Base-by-base conservation (phyloP, 2,797 vertebrate species). In the Sebastes reedi region DNA sequence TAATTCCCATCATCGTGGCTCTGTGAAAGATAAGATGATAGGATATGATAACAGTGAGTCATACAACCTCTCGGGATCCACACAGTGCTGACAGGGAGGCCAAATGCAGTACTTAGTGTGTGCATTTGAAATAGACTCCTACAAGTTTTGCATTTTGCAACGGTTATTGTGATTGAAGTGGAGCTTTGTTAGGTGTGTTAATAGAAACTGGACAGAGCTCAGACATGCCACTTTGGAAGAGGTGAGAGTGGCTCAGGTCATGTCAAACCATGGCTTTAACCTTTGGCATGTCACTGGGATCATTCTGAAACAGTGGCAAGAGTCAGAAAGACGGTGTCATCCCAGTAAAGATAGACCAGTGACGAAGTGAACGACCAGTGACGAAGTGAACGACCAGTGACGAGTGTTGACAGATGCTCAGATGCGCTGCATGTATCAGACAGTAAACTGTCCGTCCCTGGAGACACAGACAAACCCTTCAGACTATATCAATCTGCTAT, bases 401-500 rank as follows among this genome's bases (percentile, higher is more conserved):
- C 30, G 32, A 80, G 62, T 74, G 83, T 27, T 72, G 77, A 88
- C 79, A 76, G 77, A 80, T n/a, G 76, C 68, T 75, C 67, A 29
- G 79, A 83, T 62, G 60, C 30, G n/a, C 75, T 13, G 58, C 66
- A 11, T 66, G 68, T 62, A 77, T 81, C 72, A 77, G 76, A 75
- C 58, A 27, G 78, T 64, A 61, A 79, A 59, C 30, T 30, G 75
- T 80, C 82, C 71, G 69, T 36, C 65, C 29, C 32, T 30, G 42
- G 74, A 87, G 74, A 84, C 39, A 67, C 64, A 77, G 71, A 84
- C 84, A 74, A 79, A 67, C 65, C 52, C 25, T 77, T 29, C 67
- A 68, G 80, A 75, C 52, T 76, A n/a, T 71, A 77, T 79, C 77
- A 84, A 72, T 86, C 82, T 81, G 75, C 80, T 77, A 50, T 75